Evolutionary conservation across 2,888 invertebrate genomes (phyloP), one percentile per base, ranked within the genome.

Genomic region (Trilocha varians): DNA sequence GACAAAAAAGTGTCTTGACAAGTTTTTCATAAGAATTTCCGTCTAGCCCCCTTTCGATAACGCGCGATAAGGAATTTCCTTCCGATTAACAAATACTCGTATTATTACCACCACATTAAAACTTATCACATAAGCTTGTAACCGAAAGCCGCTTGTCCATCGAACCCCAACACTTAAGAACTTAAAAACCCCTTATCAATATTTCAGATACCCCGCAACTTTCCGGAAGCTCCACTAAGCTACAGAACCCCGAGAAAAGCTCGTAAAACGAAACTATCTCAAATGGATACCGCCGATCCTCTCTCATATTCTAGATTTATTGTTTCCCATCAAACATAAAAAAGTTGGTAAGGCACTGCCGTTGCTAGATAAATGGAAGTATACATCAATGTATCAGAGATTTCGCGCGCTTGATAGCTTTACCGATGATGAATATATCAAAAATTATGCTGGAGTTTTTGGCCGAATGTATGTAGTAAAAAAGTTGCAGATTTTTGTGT

Each of bases 321-420:
- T 51, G 58, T 53, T 54, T 47, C 53, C 55, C 61, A 64, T 70
- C 59, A 65, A 62, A 64, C 63, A 63, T 65, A 66, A 65, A 67
- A n/a, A 64, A 41, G 34, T 38, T 42, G 38, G 25, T 25, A 25
- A 25, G 25, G 25, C 25, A 25, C 25, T 25, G 25, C 25, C 25
- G 6, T 4, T 11, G 25, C 1, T 6, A 25, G 25, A 25, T 25
- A 25, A 25, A 25, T 25, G 25, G 11, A 25, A 25, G 25, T 25
- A 25, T 25, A 25, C 25, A 25, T 25, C 25, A 25, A 25, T 25
- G 11, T 25, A 25, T 25, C 25, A 25, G 25, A 25, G 25, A 2
- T 3, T 25, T 25, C 8, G 2, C 25, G 11, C 5, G 25, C 11
- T 11, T 25, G 25, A 25, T 25, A 25, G 25, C 8, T 25, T 25